Base-by-base conservation (phyloP, 2,888 invertebrate genomes). In the Neoaliturus tenellus region DNA sequence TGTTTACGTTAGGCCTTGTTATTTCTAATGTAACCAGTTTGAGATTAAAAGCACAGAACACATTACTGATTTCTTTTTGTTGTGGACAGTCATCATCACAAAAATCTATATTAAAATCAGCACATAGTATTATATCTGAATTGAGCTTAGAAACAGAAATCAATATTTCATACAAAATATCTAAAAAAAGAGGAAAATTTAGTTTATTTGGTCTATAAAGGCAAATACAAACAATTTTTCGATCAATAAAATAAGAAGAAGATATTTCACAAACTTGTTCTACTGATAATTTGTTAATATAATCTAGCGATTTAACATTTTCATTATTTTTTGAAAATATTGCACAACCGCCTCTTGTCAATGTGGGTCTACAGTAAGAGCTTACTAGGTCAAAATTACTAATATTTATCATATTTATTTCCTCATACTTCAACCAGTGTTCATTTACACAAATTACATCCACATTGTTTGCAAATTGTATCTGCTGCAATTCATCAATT, bases 361-460 rank as follows among this genome's bases (percentile, higher is more conserved):
- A 78, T 80, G 55, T 58, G 78, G 0, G 80, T 55, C 69, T 82
- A 2, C 82, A 78, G 41, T 78, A 82, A 84, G 67, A 69, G 78
- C 17, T 67, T n/a, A 62, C 10, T 35, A 81, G 67, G 3, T 23
- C 25, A 20, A 23, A 62, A 51, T 81, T 28, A 28, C 28, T 62
- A 1, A 58, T 33, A 23, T 81, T 25, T 31, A 31, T 23, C 39
- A 81, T 44, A 25, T 67, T 33, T 44, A 44, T 82, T 41, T 33
- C 41, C 25, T 81, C 81, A 35, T 23, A 17, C 67, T 48, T 67
- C 12, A 51, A 67, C 51, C 51, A 51, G 23, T 51, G 20, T 14
- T 51, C 51, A 20, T 20, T 23, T 51, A 51, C 23, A 23, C 51
- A 51, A 5, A 51, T 23, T 23, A 51, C 23, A 51, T 51, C 23